Percentiles rank a stretch among this genome's conserved stretches.
phyloP scores from a whole-genome alignment of 2,888 invertebrate species.

The Drosophila algonquin region DNA sequence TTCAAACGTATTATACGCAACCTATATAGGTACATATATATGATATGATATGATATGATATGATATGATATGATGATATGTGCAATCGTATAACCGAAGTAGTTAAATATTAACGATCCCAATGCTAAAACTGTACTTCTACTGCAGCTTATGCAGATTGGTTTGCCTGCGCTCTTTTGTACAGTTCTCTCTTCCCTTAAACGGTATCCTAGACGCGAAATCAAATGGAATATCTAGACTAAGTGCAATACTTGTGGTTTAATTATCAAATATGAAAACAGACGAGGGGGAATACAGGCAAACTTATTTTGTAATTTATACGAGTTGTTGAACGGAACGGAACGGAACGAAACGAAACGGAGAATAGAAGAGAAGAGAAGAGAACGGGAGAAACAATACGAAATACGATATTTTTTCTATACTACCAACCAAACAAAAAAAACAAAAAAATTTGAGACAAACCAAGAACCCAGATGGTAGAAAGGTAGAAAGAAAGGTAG shows the following conservation, averaged over 20 bases:
- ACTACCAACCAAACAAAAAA: slow-evolving; percentile 40
- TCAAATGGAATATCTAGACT: slow-evolving; percentile 38
- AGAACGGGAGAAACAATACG: slow-evolving; percentile 66
- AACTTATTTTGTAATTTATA: slow-evolving; percentile 65
- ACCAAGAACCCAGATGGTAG: slow-evolving; percentile 30
- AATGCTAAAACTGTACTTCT: slow-evolving; percentile 11
- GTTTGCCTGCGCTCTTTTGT: slow-evolving; percentile 41
- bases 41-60: slow-evolving; percentile 35
- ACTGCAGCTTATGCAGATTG: slow-evolving; percentile 4
- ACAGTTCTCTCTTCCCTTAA: slow-evolving; percentile 15
- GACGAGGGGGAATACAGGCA: slow-evolving; percentile 22
- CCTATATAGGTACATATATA: slow-evolving; percentile 36
- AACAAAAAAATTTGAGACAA: slow-evolving; percentile 34
- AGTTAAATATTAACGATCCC: slow-evolving; percentile 59
- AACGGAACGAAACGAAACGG: slow-evolving; percentile 14
- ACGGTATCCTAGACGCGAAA: slow-evolving; percentile 23
- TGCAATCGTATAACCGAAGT: slow-evolving; percentile 66
- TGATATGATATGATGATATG: slow-evolving; percentile 19
- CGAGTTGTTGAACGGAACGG: slow-evolving; percentile 36
- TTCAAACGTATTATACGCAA: slow-evolving; percentile 43
- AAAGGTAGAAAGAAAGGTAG: slow-evolving; percentile 30
- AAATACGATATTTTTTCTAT: slow-evolving; percentile 74
- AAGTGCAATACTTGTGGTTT: slow-evolving; percentile 35
- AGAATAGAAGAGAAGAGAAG: slow-evolving; percentile 30
- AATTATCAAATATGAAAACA: slow-evolving; percentile 38